phyloP scores from a whole-genome alignment of 2,113 vertebrate genomes.

The Eulacestoma nigropectus region DNA sequence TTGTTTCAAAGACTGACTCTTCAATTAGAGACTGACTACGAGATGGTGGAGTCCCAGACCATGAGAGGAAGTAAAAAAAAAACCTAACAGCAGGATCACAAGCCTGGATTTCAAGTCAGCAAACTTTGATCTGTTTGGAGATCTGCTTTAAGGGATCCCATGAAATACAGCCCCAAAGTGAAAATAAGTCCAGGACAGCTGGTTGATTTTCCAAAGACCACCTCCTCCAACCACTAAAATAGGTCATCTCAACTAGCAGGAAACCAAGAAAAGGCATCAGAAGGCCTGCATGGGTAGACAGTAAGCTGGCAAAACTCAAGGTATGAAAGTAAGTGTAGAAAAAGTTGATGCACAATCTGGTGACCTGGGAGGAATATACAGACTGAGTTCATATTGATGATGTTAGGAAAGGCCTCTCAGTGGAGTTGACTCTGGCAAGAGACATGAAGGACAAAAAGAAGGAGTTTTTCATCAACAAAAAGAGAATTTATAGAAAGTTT shows the following conservation, averaged over 20 bases:
- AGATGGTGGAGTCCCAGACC: not conserved
- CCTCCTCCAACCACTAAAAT: not conserved
- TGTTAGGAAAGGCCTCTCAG: not conserved
- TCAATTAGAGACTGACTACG: not conserved
- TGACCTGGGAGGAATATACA: not conserved
- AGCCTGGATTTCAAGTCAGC: not conserved
- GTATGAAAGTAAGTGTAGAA: not conserved
- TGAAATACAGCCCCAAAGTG: not conserved
- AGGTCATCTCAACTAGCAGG: not conserved
- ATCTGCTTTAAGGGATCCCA: not conserved
- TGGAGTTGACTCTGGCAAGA: not conserved
- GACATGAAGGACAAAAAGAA: not conserved
- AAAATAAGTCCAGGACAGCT: not conserved
- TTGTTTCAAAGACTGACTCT: not conserved
- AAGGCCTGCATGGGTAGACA: not conserved
- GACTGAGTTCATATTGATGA: not conserved
- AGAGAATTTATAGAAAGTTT: not conserved
- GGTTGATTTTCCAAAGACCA: not conserved
- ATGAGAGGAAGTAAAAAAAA: not conserved
- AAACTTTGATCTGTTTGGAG: not conserved
- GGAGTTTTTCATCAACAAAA: not conserved
- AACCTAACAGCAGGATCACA: not conserved
- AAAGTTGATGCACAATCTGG: accelerated
- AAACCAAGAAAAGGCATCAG: not conserved
- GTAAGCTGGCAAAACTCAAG: not conserved